phyloP scores from a whole-genome alignment of 2,797 vertebrate genomes.

The Centroberyx gerrardi region DNA sequence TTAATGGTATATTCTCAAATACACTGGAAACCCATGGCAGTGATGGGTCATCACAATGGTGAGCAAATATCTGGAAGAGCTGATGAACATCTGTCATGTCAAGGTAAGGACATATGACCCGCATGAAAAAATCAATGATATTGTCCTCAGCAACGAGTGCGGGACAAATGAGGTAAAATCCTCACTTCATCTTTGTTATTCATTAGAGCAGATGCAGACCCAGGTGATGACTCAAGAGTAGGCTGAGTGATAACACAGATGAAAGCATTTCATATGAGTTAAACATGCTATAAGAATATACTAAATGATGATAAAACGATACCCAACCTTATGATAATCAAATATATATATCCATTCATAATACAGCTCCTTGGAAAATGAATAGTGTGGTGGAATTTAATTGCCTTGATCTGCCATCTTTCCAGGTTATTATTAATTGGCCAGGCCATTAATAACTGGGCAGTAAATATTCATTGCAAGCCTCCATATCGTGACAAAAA shows the following conservation, averaged over 20 bases:
- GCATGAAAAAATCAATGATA: constrained; percentile 56
- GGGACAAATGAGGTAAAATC: constrained; percentile 61
- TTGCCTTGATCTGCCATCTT: constrained; percentile 87
- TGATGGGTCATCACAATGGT: constrained; percentile 48
- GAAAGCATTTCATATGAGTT: constrained; percentile 18
- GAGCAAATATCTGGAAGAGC: constrained; percentile 68
- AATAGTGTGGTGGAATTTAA: constrained; percentile 87
- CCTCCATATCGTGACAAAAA: constrained; percentile 95
- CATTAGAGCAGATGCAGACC: constrained; percentile 27
- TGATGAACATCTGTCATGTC: constrained; percentile 64
- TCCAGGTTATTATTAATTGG: constrained; percentile 90
- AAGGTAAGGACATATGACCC: constrained; percentile 62
- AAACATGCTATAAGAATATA: constrained; percentile 38
- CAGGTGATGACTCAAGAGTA: background rate
- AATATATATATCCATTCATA: constrained; percentile 51
- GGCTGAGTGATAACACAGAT: constrained; percentile 16
- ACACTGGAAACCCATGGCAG: constrained; percentile 42
- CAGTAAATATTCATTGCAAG: constrained; percentile 97
- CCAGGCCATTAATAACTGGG: constrained; percentile 92
- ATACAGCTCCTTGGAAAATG: constrained; percentile 33
- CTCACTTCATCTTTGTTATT: constrained; percentile 47
- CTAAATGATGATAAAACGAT: constrained; percentile 34
- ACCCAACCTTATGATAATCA: constrained; percentile 49
- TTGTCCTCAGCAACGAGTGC: constrained; percentile 58
- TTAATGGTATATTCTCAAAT: constrained; percentile 59